Evolutionary conservation across 2,888 invertebrate genomes (phyloP).

Genomic region (Therioaphis trifolii): DNA sequence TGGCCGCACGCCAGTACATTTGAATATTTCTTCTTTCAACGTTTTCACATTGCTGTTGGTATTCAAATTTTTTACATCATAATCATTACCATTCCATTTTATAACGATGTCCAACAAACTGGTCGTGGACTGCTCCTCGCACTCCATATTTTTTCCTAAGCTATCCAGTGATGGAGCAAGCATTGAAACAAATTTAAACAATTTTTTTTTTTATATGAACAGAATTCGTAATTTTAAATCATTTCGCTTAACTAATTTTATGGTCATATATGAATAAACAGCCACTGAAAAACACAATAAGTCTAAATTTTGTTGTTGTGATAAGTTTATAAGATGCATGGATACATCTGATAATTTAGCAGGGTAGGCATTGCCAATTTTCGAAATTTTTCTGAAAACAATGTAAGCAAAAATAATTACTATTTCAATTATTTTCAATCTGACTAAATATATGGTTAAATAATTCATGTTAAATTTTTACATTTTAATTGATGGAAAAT

Average conservation of each 20-base stretch:
- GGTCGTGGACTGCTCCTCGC: constrained; percentile 28
- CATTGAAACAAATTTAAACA: constrained; percentile 3
- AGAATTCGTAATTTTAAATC: constrained; percentile 15
- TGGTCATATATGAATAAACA: background rate
- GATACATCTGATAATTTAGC: constrained; percentile 8
- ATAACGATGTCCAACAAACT: constrained; percentile 74
- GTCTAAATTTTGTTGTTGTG: constrained; percentile 50
- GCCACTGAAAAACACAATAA: background rate
- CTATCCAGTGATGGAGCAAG: constrained; percentile 29
- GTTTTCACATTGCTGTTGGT: constrained; percentile 81
- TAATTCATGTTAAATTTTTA: too few species aligned
- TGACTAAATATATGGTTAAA: background rate
- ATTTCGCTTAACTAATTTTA: background rate
- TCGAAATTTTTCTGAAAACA: background rate
- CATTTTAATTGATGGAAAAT: too few species aligned
- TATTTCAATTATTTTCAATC: background rate
- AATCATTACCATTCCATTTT: constrained; percentile 95
- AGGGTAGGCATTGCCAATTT: background rate
- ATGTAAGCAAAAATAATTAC: too few species aligned
- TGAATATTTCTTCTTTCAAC: constrained; percentile 86
- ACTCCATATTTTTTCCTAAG: constrained; percentile 41
- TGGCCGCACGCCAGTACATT: constrained; percentile 90
- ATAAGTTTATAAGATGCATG: constrained; percentile 28
- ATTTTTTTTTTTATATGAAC: background rate
- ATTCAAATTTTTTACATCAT: constrained; percentile 79